Conservation (phyloP, 2,888 invertebrate species). For the Lasioglossum calceatum region DNA sequence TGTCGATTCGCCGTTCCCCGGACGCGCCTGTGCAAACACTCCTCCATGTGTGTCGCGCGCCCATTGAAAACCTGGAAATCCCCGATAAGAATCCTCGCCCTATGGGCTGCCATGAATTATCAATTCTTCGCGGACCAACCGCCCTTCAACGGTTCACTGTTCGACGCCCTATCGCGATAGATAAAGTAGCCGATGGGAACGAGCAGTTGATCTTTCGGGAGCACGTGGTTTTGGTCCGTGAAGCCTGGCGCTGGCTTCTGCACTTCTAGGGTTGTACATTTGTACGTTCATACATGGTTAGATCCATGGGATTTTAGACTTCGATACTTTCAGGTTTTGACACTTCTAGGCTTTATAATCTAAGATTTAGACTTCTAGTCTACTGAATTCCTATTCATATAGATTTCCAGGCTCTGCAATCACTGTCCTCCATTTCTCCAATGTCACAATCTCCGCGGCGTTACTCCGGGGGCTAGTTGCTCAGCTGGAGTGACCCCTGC, state of each 20-base stretch:
- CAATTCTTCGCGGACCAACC: slow-evolving; percentile 46
- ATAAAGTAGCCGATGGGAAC: neutral
- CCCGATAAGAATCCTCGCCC: slow-evolving; percentile 65
- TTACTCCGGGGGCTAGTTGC: neutral
- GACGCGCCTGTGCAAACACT: slow-evolving; percentile 63
- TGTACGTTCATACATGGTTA: neutral
- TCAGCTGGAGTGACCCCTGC: neutral
- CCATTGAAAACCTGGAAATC: slow-evolving; percentile 64
- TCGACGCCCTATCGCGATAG: slow-evolving; percentile 20
- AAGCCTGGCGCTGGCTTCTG: neutral
- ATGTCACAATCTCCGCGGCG: neutral
- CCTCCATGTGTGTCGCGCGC: slow-evolving; percentile 29
- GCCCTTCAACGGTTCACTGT: slow-evolving; percentile 9
- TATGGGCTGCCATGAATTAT: slow-evolving; percentile 58
- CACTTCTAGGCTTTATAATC: no score
- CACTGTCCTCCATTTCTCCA: neutral
- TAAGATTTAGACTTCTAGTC: neutral
- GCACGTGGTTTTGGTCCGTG: neutral
- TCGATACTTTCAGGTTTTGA: no score
- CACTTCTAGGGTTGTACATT: neutral
- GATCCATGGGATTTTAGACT: neutral
- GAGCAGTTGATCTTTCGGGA: slow-evolving; percentile 4
- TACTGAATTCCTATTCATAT: no score
- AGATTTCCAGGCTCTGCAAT: neutral
- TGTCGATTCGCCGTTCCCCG: slow-evolving; percentile 31